Evolutionary conservation across 2,113 vertebrate species (phyloP).

Genomic region (Fulica atra): DNA sequence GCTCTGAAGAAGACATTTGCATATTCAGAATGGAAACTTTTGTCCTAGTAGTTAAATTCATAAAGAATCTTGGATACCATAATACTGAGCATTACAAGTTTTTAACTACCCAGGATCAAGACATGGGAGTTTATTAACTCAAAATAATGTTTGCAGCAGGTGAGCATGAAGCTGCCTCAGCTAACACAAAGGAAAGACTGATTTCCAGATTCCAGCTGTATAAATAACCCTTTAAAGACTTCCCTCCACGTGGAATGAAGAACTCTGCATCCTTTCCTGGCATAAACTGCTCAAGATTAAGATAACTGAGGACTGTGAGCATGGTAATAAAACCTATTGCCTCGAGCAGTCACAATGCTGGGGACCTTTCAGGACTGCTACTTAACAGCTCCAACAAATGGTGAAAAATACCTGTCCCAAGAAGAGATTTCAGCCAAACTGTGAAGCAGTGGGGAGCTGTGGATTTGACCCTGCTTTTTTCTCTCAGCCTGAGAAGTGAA

Average conservation of each 20-base stretch:
- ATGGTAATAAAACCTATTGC: not conserved
- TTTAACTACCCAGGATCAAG: constrained; percentile 3
- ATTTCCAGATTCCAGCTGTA: constrained; percentile 37
- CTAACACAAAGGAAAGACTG: not conserved
- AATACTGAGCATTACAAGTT: constrained; percentile 31
- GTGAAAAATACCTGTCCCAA: not conserved
- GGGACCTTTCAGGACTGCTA: not conserved
- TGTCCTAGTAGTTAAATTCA: constrained; percentile 43
- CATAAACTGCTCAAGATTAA: not conserved
- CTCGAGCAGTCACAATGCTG: not conserved
- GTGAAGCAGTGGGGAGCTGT: not conserved
- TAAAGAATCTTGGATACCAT: constrained; percentile 27
- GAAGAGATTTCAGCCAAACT: not conserved
- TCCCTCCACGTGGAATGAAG: not conserved
- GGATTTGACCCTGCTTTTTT: not conserved
- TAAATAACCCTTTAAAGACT: constrained; percentile 37
- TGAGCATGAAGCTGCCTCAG: constrained; percentile 21
- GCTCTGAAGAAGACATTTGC: constrained; percentile 49
- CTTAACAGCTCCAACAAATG: not conserved
- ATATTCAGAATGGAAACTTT: constrained; percentile 61
- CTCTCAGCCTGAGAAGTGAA: not conserved
- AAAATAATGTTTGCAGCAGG: constrained; percentile 11
- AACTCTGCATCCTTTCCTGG: not conserved
- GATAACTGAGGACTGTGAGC: not conserved
- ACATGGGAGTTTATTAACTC: constrained; percentile 28